These are phyloP conservation scores for Myocastor coypus DNA, from an alignment of 2,113 vertebrate genomes.

Conservation along the genomic window DNA sequence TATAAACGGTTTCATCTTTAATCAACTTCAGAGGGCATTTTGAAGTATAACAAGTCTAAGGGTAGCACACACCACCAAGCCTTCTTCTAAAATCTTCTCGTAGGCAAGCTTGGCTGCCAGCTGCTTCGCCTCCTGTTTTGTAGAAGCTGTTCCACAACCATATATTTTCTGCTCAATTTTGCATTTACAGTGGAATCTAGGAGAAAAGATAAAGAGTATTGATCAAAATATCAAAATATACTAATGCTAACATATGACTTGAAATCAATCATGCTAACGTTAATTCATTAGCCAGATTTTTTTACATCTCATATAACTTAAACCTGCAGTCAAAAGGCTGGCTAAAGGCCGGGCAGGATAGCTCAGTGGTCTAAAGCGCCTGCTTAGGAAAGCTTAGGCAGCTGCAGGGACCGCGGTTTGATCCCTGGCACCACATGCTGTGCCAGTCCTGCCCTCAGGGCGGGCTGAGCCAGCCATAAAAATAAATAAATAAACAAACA, in stretches of 20 bases:
- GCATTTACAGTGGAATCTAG: slow-evolving; percentile 78
- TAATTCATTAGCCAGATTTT: neutral
- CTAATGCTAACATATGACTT: neutral
- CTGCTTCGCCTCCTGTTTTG: slow-evolving; percentile 75
- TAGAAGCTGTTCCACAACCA: slow-evolving; percentile 49
- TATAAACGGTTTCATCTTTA: neutral
- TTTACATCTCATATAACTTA: slow-evolving; percentile 21
- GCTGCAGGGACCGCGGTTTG: no score
- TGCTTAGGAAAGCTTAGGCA: no score
- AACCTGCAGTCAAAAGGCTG: neutral
- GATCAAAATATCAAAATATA: slow-evolving; percentile 5
- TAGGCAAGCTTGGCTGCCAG: slow-evolving; percentile 80
- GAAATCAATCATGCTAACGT: neutral
- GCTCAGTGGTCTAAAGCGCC: no score
- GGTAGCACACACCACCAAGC: neutral
- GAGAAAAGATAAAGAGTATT: slow-evolving; percentile 66
- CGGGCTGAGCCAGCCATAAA: no score
- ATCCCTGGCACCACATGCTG: no score
- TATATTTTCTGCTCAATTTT: slow-evolving; percentile 34
- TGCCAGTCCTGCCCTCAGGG: no score
- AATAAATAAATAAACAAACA: no score
- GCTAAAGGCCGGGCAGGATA: no score
- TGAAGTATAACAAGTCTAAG: slow-evolving; percentile 36
- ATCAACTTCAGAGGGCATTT: neutral
- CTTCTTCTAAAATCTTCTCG: accelerated